Evolutionary conservation across 1,140 invertebrate species (phyloP), one percentile per base, ranked within the genome.

Genomic region (Antheraea mylitta): DNA sequence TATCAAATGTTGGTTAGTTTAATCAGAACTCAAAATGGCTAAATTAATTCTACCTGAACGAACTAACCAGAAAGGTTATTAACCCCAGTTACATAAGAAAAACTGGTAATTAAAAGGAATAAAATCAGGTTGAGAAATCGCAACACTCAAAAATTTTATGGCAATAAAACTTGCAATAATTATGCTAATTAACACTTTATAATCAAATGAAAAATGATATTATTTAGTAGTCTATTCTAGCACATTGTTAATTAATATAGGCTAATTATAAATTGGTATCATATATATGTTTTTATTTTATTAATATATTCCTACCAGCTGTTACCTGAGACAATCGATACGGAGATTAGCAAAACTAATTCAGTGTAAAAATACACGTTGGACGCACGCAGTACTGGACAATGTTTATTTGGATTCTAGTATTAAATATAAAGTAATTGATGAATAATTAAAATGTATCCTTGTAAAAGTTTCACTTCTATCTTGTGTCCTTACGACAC

Each of bases 121-220:
- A 53, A 64, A 61, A 64, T 64, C 37, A 30, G 22, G 61, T 36
- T 63, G 9, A 7, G n/a, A 16, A 53, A 53, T 16, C 22, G 59
- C 9, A 10, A 19, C 7, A 60, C 18, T 19, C 9, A 16, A 30
- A 22, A 30, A 30, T 30, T 13, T 22, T 36, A 22, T 7, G 30
- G 16, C 61, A 63, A 63, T 63, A 63, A 63, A 63, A 63, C 30
- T 37, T 37, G 58, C 9, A 62, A 18, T 60, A 69, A 74, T 74
- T 69, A 74, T 69, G 64, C 60, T 71, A 71, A 74, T 71, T 9
- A 71, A 59, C 45, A 69, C 69, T 71, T 74, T 69, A 74, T 69
- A 71, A 64, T 64, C 66, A 53, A 67, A 69, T 71, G 37, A 66
- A 66, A 74, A 68, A 61, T 68, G 7, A 66, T 58, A 53, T 36